Percentiles rank a stretch among this genome's conserved stretches.
Conservation (phyloP, 2,797 vertebrate genomes). For the Mycteria americana region DNA sequence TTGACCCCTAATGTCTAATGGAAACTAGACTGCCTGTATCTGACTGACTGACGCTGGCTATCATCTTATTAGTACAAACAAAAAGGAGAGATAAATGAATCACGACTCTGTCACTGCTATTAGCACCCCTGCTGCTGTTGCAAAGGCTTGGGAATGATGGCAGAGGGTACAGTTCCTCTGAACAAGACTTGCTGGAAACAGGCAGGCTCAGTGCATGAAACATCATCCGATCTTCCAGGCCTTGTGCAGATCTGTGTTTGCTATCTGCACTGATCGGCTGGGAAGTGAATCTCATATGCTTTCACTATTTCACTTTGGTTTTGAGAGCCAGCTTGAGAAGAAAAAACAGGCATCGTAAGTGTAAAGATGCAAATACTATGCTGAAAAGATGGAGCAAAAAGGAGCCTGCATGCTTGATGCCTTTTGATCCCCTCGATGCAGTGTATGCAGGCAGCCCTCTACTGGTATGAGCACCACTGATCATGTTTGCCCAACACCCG, state of each 20-base stretch:
- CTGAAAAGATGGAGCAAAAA: neutral
- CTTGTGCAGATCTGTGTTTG: neutral
- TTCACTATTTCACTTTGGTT: neutral
- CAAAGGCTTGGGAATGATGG: neutral
- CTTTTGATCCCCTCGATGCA: neutral
- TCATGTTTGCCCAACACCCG: accelerated
- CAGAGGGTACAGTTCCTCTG: neutral
- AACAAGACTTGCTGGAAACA: neutral
- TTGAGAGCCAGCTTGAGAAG: neutral
- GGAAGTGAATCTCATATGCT: neutral
- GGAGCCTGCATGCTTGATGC: neutral
- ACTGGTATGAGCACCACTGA: neutral
- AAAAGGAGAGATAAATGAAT: neutral
- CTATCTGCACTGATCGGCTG: accelerated
- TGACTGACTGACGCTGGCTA: neutral
- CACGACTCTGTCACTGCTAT: neutral
- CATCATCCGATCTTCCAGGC: neutral
- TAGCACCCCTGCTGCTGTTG: neutral
- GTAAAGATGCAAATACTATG: neutral
- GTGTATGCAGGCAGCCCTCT: neutral
- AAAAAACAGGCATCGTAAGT: neutral
- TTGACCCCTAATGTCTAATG: neutral
- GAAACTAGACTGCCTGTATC: neutral
- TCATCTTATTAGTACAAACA: neutral
- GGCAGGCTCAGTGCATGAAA: neutral